Evolutionary conservation across 2,888 invertebrate genomes (phyloP).

Genomic region (Bhutanitis thaidina): DNA sequence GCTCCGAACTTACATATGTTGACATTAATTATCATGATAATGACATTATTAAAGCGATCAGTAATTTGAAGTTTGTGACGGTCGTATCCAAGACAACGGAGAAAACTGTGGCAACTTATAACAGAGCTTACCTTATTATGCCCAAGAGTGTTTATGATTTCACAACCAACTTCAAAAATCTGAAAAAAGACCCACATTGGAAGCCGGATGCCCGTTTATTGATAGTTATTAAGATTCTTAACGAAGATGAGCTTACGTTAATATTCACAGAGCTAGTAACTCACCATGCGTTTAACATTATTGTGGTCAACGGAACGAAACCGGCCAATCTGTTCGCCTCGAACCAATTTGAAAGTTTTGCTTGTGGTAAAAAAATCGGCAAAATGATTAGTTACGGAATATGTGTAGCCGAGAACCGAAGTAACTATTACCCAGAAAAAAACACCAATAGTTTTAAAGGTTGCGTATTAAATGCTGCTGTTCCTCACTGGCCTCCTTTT

Average conservation of each 20-base stretch:
- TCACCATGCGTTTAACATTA: conserved; percentile 21
- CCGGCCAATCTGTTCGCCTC: conserved; percentile 45
- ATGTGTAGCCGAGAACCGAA: conserved; percentile 29
- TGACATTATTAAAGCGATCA: conserved; percentile 1
- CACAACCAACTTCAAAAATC: neutral
- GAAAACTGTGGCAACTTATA: neutral
- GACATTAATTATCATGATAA: neutral
- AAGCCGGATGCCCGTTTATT: conserved; percentile 7
- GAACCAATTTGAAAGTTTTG: conserved; percentile 49
- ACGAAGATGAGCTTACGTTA: neutral
- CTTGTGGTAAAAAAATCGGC: conserved; percentile 48
- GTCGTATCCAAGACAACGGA: conserved; percentile 2
- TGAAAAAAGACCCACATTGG: conserved; percentile 9
- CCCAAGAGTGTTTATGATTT: neutral
- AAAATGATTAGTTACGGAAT: conserved; percentile 39
- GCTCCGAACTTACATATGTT: conserved; percentile 1
- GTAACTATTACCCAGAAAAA: conserved; percentile 37
- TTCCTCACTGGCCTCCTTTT: conserved; percentile 47
- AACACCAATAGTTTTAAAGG: conserved; percentile 37
- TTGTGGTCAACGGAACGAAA: conserved; percentile 37
- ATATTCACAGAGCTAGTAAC: neutral
- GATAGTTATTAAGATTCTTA: neutral
- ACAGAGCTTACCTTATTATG: conserved; percentile 3
- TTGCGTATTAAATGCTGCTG: conserved; percentile 41
- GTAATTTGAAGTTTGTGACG: conserved; percentile 1